Percentiles rank a stretch among this genome's conserved stretches.
phyloP scores from a whole-genome alignment of 1,140 invertebrate genomes.

The Zaprionus ornatus region DNA sequence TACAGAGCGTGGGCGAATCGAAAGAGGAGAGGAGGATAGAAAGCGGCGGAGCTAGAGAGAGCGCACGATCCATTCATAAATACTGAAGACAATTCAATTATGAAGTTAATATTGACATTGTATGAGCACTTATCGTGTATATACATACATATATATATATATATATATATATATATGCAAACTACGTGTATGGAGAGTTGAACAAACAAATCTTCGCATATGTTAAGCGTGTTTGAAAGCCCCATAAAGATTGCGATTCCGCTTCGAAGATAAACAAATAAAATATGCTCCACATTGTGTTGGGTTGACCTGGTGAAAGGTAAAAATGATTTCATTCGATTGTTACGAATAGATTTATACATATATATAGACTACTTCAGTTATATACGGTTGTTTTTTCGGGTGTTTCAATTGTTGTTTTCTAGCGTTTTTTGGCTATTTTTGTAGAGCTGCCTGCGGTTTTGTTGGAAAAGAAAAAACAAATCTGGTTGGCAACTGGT shows the following conservation, averaged over 20 bases:
- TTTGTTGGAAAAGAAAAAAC: background rate
- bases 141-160: background rate
- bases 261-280: slow-evolving; percentile 30
- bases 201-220: slow-evolving; percentile 3
- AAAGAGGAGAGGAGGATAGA: background rate
- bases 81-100: background rate
- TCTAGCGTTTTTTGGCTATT: background rate
- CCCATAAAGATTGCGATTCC: background rate
- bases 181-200: background rate
- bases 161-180: background rate
- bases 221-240: background rate
- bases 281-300: slow-evolving; percentile 28
- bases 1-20: background rate
- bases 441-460: slow-evolving; percentile 1
- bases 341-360: background rate
- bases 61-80: background rate
- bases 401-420: slow-evolving; percentile 18
- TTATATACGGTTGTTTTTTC: slow-evolving; percentile 28
- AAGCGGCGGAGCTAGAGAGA: background rate
- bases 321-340: slow-evolving; percentile 29
- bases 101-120: background rate
- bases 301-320: slow-evolving; percentile 43
- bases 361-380: slow-evolving; percentile 17
- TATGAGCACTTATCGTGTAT: background rate
- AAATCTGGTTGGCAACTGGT: slow-evolving; percentile 61